Evolutionary conservation across 2,888 invertebrate genomes (phyloP), one percentile per base, ranked within the genome.

Genomic region (Spatulosminthurus flaviceps): DNA sequence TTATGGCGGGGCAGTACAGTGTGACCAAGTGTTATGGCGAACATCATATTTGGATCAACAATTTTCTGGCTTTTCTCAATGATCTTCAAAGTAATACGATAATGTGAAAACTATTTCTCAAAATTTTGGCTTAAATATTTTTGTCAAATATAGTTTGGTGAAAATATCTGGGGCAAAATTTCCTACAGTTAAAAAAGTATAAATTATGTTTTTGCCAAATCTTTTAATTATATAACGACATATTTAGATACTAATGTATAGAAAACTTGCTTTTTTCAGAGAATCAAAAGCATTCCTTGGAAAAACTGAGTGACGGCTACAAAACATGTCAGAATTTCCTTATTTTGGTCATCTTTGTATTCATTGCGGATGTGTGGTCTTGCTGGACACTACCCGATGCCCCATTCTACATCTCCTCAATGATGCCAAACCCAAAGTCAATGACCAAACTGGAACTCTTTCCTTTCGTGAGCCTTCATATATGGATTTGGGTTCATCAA

Each of bases 401-500:
- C 1, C 70, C 70, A 4, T 70, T 70, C 42, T 70, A 41, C 42
- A 19, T 70, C 9, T 41, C 70, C 1, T 70, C 70, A 1, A 13
- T 70, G 21, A 21, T 42, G 41, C 70, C 70, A 22, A 22, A 70
- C 29, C 41, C 70, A 1, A 22, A 11, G 42, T 13, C 41, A 1
- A 21, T 70, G 70, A 34, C 9, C n/a, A 34, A 16, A 29, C 13
- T 29, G 5, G 21, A 29, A 22, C 21, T 41, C 11, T 13, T 21
- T 13, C 70, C 70, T 0, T 42, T 70, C 22, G 41, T 70, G 11
- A n/a, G 34, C 21, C 64, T 76, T 28, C 76, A 76, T 43, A 34
- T 64, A 7, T 76, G 64, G 66, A 67, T 76, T 66, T 76, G 76
- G 76, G 26, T 43, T 16, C 64, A 67, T 42, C 76, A 76, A n/a